Base-by-base conservation (phyloP, 1,140 invertebrate genomes). In the Bombus polaris region DNA sequence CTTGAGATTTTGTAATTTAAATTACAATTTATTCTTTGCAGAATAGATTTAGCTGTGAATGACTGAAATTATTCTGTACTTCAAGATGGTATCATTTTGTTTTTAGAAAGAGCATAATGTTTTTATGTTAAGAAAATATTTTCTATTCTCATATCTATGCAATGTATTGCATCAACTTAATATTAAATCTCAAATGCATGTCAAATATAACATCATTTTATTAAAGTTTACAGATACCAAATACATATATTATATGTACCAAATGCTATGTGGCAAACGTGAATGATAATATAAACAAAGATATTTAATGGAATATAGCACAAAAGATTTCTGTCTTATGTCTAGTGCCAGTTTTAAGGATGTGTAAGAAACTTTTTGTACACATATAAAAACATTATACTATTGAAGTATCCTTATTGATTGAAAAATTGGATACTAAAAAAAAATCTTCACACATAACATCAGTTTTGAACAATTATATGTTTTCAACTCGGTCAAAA, bases 361-460 rank as follows among this genome's bases (percentile, higher is more conserved):
- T 86, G 87, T 88, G 91, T 93, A 94, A 89, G 93, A 94, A 94
- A 94, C 91, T 82, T 92, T 93, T 91, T 94, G 91, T 94, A 94
- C 93, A 93, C 80, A 89, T 93, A 90, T 93, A 93, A 93, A 93
- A 93, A 93, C 90, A 92, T 91, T 92, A 90, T 88, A 91, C 90
- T 87, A 90, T 78, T 88, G 79, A 83, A 89, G 82, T 79, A 83
- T 90, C 81, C 74, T 81, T 87, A 83, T 78, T 78, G 81, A 85
- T 73, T 78, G 82, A 78, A 81, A 91, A 70, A 81, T 72, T 82
- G 77, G 81, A 88, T 83, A 87, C 81, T 91, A 74, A 89, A 92
- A 92, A 87, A 78, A 92, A 93, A 89, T 91, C 89, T 92, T 83
- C 32, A 84, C 68, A 77, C 73, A 53, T 74, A 91, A 90, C 87